Base-by-base conservation (phyloP, 2,113 vertebrate genomes). In the Prunella himalayana region DNA sequence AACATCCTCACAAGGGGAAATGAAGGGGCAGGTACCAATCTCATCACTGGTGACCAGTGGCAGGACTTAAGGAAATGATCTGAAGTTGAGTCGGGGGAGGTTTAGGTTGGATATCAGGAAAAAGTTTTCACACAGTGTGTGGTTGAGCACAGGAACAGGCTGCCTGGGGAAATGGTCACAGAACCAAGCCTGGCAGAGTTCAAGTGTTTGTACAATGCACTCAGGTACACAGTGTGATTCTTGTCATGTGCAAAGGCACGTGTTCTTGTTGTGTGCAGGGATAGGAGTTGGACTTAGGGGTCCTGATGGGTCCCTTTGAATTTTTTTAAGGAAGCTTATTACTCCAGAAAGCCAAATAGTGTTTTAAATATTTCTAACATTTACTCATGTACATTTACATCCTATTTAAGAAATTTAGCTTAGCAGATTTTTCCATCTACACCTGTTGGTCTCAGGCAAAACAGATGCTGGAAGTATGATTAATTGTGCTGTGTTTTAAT, bases 271-370 rank as follows among this genome's bases (percentile, higher is more conserved):
- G 0, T 45, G 6, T 12, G 39, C 53, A 82, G 45, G 17, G n/a
- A 12, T 17, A 68, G 25, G 9, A 61, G 13, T 2, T 31, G 30
- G 13, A 27, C 30, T 61, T 18, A 20, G 16, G 0, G 0, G 5
- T 54, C 21, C 24, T 68, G 11, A 45, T 41, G 16, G 6, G 5
- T 18, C 9, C 9, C 6, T 60, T 47, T 45, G 17, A 68, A 30
- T 4, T 25, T 44, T 86, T 85, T 86, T 18, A 50, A 86, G 53
- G 15, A 86, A 80, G 3, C 1, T 79, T 71, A 44, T 69, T 73
- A 61, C 6, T 15, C 11, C 41, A 53, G 22, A 33, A 90, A 87
- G 10, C 7, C 30, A 60, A 86, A 64, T 39, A 56, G 0, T 11
- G 19, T 59, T 82, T 75, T 30, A 47, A 76, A 68, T 11, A 1